Evolutionary conservation across 2,797 vertebrate genomes (phyloP).

Genomic region (Acrossocheilus fasciatus): DNA sequence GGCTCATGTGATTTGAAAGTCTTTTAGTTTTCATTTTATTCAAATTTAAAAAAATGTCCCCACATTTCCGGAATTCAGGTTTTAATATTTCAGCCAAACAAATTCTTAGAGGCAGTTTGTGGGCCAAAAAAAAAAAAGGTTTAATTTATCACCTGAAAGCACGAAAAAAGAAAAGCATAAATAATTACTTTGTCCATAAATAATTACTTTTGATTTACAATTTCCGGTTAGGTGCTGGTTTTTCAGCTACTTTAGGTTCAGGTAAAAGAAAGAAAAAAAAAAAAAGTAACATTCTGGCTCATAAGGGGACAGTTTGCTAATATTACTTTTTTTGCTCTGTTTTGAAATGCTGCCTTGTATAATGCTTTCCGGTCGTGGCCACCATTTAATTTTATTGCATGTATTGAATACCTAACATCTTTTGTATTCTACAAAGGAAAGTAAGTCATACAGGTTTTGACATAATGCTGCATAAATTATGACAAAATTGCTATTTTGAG

Average conservation of each 20-base stretch:
- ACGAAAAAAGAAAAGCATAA: neutral
- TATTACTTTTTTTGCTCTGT: neutral
- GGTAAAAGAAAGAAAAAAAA: neutral
- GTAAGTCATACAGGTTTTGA: neutral
- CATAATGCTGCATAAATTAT: neutral
- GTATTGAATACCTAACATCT: neutral
- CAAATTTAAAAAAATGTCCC: no score
- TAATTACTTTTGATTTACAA: neutral
- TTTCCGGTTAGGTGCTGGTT: no score
- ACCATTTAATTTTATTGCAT: neutral
- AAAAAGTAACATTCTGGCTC: neutral
- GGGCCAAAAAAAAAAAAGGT: neutral
- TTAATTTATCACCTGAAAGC: neutral
- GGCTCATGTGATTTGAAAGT: no score
- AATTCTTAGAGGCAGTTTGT: neutral
- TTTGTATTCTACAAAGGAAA: neutral
- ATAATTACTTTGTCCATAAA: neutral
- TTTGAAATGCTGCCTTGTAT: neutral
- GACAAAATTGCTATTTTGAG: neutral
- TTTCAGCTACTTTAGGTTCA: neutral
- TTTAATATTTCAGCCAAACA: neutral
- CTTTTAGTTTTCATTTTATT: no score
- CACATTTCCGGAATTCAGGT: no score
- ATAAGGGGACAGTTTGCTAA: neutral
- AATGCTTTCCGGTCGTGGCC: neutral